These are phyloP conservation scores for Urechis unicinctus DNA, from an alignment of 2,888 invertebrate genomes.

Conservation along the genomic window DNA sequence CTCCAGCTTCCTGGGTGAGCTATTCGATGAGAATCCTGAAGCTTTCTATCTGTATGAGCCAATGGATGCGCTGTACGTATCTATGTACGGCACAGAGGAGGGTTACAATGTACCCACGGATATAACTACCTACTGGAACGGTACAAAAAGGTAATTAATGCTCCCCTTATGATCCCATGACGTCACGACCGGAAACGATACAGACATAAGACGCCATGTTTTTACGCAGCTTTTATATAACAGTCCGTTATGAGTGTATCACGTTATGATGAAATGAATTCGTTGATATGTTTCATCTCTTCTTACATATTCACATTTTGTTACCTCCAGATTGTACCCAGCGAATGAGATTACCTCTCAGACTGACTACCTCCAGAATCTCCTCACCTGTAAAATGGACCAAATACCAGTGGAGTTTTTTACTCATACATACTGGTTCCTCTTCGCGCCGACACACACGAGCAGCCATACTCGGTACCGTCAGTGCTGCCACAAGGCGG, in stretches of 20 bases:
- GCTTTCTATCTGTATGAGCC: constrained; percentile 16
- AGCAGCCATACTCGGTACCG: not conserved
- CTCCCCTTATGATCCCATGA: too few relatives aligned
- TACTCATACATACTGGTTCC: constrained; percentile 8
- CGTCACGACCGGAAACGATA: too few relatives aligned
- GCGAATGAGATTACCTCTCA: not conserved
- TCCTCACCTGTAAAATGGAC: constrained; percentile 6
- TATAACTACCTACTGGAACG: constrained; percentile 7
- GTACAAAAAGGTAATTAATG: constrained; percentile 8
- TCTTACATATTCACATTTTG: too few relatives aligned
- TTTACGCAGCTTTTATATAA: too few relatives aligned
- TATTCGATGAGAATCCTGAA: constrained; percentile 10
- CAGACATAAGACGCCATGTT: too few relatives aligned
- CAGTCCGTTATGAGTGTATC: too few relatives aligned
- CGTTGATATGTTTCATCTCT: too few relatives aligned
- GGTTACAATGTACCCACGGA: constrained; percentile 15
- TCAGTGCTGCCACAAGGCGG: not conserved
- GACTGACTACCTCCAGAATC: constrained; percentile 1
- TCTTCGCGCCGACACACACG: constrained; percentile 2
- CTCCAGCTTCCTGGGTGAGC: constrained; percentile 11
- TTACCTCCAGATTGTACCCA: not conserved
- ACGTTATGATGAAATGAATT: too few relatives aligned
- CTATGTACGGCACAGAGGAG: constrained; percentile 9
- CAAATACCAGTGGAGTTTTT: constrained; percentile 12
- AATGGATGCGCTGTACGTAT: constrained; percentile 14